Base-by-base conservation (phyloP, 2,888 invertebrate species). In the Agrilus mali region DNA sequence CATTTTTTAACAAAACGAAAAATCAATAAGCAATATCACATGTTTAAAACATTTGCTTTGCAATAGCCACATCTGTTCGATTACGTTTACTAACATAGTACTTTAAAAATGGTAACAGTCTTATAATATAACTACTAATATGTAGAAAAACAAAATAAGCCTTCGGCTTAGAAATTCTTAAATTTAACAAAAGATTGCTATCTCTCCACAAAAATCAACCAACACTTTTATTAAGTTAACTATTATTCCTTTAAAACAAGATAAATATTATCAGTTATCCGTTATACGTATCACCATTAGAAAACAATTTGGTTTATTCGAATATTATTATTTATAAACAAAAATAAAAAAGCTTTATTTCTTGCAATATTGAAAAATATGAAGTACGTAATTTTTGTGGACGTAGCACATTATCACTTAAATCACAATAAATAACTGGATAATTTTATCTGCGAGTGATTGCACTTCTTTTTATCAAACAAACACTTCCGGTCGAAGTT, bases 71-170 rank as follows among this genome's bases (percentile, higher is more conserved):
- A 56, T 60, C 56, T 51, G 50, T 56, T 56, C 57, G 48, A 57
- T 56, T 55, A 55, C 54, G 51, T 55, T 55, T 55, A 53, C 53
- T 58, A 58, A 60, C 27, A 54, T 57, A 56, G 51, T 53, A 55
- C 52, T 53, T 55, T 50, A 60, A 61, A 62, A 57, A 60, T 66
- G 67, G 67, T 67, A 67, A 68, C 68, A 68, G 69, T 68, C 69
- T 68, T 68, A 62, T 60, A 55, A n/a, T 52, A 58, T 58, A 63
- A 63, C 60, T 61, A 61, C 60, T 60, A 60, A 63, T 63, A 63
- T 58, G 56, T 50, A 55, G 52, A 57, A 53, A 53, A 56, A 52
- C 47, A 47, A 51, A 51, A 49, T 52, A 53, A 52, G 51, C 50
- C 39, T 43, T 47, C 46, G 50, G 47, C 34, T 43, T 38, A 40